These are phyloP conservation scores for Pachypsylla venusta DNA, from an alignment of 1,140 invertebrate species.

Conservation along the genomic window DNA sequence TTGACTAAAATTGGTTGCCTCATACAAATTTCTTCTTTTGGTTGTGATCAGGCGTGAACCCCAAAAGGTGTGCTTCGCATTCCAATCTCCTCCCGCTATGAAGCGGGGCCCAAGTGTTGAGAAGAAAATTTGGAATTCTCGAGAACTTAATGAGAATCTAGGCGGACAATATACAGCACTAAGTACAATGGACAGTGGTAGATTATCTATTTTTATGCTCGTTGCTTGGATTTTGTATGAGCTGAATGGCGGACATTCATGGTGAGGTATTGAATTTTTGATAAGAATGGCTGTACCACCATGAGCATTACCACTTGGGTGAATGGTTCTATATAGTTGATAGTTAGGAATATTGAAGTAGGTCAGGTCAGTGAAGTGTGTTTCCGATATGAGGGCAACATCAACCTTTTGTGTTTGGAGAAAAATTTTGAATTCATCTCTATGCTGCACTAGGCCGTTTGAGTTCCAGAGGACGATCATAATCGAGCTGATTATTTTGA, in stretches of 20 bases:
- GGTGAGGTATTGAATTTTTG: slow-evolving; percentile 17
- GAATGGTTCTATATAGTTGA: slow-evolving; percentile 19
- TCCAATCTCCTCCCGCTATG: slow-evolving; percentile 30
- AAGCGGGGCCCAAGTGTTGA: slow-evolving; percentile 25
- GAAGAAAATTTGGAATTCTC: slow-evolving; percentile 26
- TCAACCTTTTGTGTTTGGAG: slow-evolving; percentile 20
- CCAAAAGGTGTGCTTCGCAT: slow-evolving; percentile 31
- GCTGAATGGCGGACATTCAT: slow-evolving; percentile 15
- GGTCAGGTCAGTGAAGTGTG: slow-evolving; percentile 22
- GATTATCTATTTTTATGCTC: slow-evolving; percentile 21
- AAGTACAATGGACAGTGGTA: slow-evolving; percentile 19
- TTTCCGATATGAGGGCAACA: slow-evolving; percentile 23
- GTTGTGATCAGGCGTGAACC: slow-evolving; percentile 28
- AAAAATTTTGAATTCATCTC: slow-evolving; percentile 17
- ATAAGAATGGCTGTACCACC: slow-evolving; percentile 23
- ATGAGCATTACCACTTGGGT: slow-evolving; percentile 26
- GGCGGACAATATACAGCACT: slow-evolving; percentile 29
- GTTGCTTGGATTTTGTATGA: slow-evolving; percentile 23
- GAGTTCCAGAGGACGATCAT: slow-evolving; percentile 18
- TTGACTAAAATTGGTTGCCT: slow-evolving; percentile 21
- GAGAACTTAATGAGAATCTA: slow-evolving; percentile 22
- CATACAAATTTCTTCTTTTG: slow-evolving; percentile 25
- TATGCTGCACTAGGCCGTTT: slow-evolving; percentile 18
- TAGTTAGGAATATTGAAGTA: slow-evolving; percentile 21
- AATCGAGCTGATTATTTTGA: not conserved